These are phyloP conservation scores for Bothrops jararaca DNA, from an alignment of 2,113 vertebrate species.

Conservation along the genomic window DNA sequence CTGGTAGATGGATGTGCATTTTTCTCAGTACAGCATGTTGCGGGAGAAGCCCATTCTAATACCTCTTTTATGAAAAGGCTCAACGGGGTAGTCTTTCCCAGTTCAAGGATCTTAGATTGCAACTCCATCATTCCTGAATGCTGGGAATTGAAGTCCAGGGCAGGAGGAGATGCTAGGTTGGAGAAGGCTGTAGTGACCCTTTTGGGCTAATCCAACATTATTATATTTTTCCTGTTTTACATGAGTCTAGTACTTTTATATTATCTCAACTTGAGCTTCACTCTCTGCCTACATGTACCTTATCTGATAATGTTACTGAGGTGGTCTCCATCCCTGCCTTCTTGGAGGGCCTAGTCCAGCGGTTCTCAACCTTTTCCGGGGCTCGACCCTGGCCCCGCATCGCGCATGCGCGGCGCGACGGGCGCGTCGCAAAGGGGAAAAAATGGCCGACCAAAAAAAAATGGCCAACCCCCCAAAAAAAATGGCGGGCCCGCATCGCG, in stretches of 20 bases:
- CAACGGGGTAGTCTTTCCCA: background rate
- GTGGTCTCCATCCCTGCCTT: background rate
- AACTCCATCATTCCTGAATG: background rate
- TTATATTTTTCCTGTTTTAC: background rate
- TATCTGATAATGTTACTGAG: background rate
- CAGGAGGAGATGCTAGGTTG: background rate
- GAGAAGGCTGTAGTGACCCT: background rate
- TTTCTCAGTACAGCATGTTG: background rate
- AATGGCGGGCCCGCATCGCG: no score
- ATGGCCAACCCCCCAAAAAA: no score
- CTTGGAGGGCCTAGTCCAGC: background rate
- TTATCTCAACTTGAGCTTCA: background rate
- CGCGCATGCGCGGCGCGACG: no score
- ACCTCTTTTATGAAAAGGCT: background rate
- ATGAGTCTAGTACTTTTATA: background rate
- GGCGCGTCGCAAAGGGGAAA: no score
- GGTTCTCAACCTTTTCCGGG: no score
- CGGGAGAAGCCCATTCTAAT: slow-evolving; percentile 3
- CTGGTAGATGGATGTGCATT: background rate
- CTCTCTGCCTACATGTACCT: background rate
- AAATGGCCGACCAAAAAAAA: no score
- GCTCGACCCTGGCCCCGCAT: no score
- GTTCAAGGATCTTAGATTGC: background rate
- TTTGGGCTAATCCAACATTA: background rate
- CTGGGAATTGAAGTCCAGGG: background rate